Evolutionary conservation across 1,140 invertebrate species (phyloP).

Genomic region (Tribolium madens): DNA sequence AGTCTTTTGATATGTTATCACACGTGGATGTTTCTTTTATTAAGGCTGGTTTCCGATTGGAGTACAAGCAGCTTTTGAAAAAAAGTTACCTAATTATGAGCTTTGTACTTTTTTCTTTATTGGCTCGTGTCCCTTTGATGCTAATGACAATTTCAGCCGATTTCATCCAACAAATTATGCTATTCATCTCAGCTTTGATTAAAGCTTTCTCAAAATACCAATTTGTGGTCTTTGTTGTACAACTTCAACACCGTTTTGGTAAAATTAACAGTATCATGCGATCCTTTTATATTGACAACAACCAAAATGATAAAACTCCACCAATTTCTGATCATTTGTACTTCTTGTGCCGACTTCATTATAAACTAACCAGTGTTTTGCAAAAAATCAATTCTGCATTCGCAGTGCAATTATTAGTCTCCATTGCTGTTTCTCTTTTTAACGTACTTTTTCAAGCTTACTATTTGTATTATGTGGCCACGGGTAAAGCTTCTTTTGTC

Average conservation of each 20-base stretch:
- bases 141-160: background rate
- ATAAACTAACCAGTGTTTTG: slow-evolving; percentile 8
- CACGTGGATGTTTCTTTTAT: background rate
- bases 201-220: slow-evolving; percentile 16
- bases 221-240: background rate
- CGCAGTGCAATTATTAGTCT: slow-evolving; percentile 19
- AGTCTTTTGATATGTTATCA: slow-evolving; percentile 10
- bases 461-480: slow-evolving; percentile 17
- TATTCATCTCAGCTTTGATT: background rate
- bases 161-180: background rate
- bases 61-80: background rate
- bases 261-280: background rate
- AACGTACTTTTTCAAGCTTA: slow-evolving; percentile 34
- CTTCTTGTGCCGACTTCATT: slow-evolving; percentile 31
- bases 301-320: background rate
- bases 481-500: background rate
- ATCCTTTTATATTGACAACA: background rate
- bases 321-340: background rate
- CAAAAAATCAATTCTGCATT: slow-evolving; percentile 27
- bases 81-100: slow-evolving; percentile 5
- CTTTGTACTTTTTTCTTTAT: background rate
- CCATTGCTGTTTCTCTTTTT: slow-evolving; percentile 31
- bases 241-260: slow-evolving; percentile 3
- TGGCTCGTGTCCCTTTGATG: background rate
- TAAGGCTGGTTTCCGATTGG: background rate